These are phyloP conservation scores for Psilopsiagon aurifrons DNA, from an alignment of 2,113 vertebrate species.

Conservation along the genomic window DNA sequence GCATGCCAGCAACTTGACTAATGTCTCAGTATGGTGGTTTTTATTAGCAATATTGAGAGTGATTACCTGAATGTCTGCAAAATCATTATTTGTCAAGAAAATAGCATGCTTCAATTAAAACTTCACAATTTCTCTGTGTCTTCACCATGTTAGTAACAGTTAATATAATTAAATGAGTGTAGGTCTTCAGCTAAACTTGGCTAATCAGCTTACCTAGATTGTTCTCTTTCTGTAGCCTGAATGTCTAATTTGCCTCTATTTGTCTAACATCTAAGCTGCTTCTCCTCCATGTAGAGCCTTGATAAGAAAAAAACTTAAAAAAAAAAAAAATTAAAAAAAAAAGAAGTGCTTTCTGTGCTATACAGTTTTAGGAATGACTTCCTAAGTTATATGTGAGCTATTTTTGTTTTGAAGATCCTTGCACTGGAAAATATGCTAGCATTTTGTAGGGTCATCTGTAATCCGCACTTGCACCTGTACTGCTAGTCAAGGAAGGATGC, in stretches of 20 bases:
- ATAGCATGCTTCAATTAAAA: neutral
- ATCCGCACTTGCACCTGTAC: neutral
- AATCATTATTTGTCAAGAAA: neutral
- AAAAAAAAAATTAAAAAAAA: no score
- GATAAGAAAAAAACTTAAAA: neutral
- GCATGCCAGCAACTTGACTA: neutral
- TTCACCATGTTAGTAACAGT: neutral
- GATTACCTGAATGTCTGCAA: neutral
- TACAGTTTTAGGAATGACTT: neutral
- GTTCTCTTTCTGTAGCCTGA: neutral
- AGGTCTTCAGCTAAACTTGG: neutral
- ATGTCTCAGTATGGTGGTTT: fast-evolving
- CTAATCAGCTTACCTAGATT: neutral
- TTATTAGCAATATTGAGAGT: neutral
- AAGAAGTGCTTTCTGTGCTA: neutral
- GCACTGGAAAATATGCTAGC: fast-evolving
- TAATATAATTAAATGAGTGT: neutral
- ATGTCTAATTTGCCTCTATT: neutral
- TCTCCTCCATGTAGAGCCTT: neutral
- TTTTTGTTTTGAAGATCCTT: neutral
- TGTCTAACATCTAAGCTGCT: neutral
- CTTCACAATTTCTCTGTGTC: neutral
- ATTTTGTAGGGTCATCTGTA: neutral
- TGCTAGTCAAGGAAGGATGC: neutral
- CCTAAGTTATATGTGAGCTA: neutral